phyloP scores from a whole-genome alignment of 2,113 vertebrate genomes.

The Cacatua alba region DNA sequence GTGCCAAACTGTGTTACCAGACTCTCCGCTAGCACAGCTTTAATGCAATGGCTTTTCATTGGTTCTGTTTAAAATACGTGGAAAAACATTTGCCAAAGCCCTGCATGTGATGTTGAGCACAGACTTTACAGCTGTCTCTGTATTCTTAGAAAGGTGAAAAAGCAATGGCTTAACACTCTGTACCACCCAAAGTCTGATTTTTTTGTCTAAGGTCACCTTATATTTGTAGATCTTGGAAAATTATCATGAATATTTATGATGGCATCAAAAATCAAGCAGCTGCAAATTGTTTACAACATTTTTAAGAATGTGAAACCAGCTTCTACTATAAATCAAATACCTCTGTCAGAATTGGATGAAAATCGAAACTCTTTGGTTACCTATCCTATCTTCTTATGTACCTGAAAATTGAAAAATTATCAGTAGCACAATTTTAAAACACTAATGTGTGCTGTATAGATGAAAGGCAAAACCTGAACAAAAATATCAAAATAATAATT shows the following conservation, averaged over 20 bases:
- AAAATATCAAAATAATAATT: constrained; percentile 8
- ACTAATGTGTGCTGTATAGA: background rate
- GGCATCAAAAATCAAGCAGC: constrained; percentile 63
- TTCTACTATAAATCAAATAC: constrained; percentile 51
- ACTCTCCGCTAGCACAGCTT: background rate
- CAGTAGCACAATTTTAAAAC: constrained; percentile 35
- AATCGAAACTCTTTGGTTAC: constrained; percentile 4
- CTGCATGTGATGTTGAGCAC: background rate
- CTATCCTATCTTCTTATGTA: background rate
- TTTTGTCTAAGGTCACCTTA: constrained; percentile 65
- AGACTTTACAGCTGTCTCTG: constrained; percentile 26
- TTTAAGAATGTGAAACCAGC: constrained; percentile 57
- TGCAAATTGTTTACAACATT: constrained; percentile 58
- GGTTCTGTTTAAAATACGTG: constrained; percentile 11
- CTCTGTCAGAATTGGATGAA: constrained; percentile 34
- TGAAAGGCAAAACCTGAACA: constrained; percentile 32
- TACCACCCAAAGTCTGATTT: background rate
- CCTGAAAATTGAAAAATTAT: constrained; percentile 12
- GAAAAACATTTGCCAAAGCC: constrained; percentile 1
- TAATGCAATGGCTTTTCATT: background rate
- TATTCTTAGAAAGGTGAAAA: constrained; percentile 34
- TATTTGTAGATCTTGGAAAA: constrained; percentile 57
- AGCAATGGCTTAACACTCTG: background rate
- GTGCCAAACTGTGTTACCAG: background rate
- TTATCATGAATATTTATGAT: constrained; percentile 63